Conservation (phyloP, 1,140 invertebrate species). For the Episyrphus balteatus region DNA sequence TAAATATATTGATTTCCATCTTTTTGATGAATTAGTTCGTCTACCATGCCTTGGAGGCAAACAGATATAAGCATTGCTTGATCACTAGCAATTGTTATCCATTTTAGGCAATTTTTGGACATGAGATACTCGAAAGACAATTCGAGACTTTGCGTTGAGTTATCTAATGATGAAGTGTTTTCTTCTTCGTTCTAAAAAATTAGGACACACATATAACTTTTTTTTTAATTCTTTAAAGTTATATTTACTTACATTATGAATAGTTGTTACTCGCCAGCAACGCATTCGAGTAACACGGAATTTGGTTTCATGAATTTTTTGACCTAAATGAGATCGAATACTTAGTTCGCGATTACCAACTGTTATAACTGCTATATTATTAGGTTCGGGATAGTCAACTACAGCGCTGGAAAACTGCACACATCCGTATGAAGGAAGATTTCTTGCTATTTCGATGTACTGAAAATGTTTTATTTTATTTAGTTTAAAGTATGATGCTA, state of each 20-base stretch:
- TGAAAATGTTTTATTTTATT: conserved; percentile 44
- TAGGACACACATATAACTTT: background rate
- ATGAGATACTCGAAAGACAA: conserved; percentile 93
- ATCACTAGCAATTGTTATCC: conserved; percentile 82
- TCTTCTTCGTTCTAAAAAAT: background rate
- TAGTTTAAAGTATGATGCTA: conserved; percentile 4
- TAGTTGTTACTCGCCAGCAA: conserved; percentile 90
- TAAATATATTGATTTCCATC: conserved; percentile 37
- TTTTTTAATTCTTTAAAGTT: conserved; percentile 1
- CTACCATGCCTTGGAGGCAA: conserved; percentile 88
- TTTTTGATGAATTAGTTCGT: conserved; percentile 80
- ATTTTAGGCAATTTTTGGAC: conserved; percentile 81
- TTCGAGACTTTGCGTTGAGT: conserved; percentile 47
- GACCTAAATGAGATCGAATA: conserved; percentile 44
- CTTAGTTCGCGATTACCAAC: conserved; percentile 71
- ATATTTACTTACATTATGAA: conserved; percentile 61
- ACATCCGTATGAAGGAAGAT: conserved; percentile 79
- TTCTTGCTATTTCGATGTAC: conserved; percentile 73
- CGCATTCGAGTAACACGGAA: conserved; percentile 92
- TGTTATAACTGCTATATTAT: conserved; percentile 54
- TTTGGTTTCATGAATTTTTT: conserved; percentile 57
- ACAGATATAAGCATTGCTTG: conserved; percentile 92
- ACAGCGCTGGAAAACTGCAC: conserved; percentile 45
- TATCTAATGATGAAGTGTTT: conserved; percentile 17
- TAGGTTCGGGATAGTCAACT: conserved; percentile 60